Conservation (phyloP, 2,113 vertebrate genomes). For the Dasyurus viverrinus region DNA sequence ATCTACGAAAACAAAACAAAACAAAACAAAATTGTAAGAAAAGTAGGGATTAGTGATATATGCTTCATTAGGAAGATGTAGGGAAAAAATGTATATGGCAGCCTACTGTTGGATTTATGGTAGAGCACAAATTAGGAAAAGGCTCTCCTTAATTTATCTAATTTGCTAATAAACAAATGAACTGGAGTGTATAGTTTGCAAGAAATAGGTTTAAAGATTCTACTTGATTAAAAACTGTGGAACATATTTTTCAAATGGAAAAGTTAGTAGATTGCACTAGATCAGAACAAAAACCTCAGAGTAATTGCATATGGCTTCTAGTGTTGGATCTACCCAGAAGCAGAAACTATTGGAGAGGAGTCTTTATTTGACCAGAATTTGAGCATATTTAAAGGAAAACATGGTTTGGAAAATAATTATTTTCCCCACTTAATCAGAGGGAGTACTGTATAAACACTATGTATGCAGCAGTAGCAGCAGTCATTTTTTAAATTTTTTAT, state of each 20-base stretch:
- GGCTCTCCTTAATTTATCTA: background rate
- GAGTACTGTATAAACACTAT: background rate
- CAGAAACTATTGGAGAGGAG: background rate
- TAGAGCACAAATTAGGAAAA: background rate
- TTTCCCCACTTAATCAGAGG: background rate
- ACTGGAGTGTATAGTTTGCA: background rate
- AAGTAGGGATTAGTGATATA: background rate
- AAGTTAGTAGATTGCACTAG: background rate
- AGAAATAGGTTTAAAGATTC: background rate
- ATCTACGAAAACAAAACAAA: no score
- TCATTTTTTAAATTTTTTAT: background rate
- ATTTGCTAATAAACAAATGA: background rate
- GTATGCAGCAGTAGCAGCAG: background rate
- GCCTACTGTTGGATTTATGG: background rate
- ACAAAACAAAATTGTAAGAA: background rate
- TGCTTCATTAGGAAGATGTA: background rate
- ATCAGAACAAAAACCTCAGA: background rate
- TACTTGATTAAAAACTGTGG: background rate
- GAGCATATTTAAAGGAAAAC: background rate
- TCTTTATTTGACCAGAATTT: background rate
- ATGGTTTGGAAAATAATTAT: background rate
- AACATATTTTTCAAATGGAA: background rate
- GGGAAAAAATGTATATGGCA: background rate
- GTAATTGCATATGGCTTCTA: background rate
- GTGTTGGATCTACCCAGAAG: background rate